These are phyloP conservation scores for Enoplosus armatus DNA, from an alignment of 2,797 vertebrate species.

Conservation along the genomic window DNA sequence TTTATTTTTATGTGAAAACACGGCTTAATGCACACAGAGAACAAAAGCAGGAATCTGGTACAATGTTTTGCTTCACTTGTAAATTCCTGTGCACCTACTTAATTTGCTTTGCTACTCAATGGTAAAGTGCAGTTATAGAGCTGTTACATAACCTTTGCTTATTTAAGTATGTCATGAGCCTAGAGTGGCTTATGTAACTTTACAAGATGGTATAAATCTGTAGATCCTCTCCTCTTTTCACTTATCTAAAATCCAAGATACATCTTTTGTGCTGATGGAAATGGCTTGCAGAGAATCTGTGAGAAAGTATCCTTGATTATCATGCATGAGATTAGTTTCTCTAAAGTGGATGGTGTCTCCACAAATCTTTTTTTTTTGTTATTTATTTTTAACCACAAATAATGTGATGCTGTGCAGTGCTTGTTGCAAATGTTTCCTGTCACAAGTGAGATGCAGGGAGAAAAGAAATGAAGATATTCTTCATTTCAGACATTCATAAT, in stretches of 20 bases:
- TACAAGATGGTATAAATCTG: constrained; percentile 84
- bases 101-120: constrained; percentile 81
- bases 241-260: constrained; percentile 78
- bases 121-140: constrained; percentile 81
- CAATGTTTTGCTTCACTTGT: constrained; percentile 84
- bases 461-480: constrained; percentile 43
- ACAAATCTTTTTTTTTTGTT: constrained; percentile 18
- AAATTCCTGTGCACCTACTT: constrained; percentile 86
- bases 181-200: constrained; percentile 87
- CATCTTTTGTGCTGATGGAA: constrained; percentile 71
- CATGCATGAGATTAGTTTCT: constrained; percentile 67
- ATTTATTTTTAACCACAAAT: constrained; percentile 45
- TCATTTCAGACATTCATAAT: constrained; percentile 64
- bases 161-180: constrained; percentile 86
- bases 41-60: constrained; percentile 87
- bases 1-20: constrained; percentile 84
- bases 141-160: constrained; percentile 86
- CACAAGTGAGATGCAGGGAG: constrained; percentile 36
- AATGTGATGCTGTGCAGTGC: constrained; percentile 46
- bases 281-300: constrained; percentile 64
- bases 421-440: constrained; percentile 54
- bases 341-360: constrained; percentile 53
- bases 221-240: constrained; percentile 70
- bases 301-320: constrained; percentile 67
- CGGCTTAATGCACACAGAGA: constrained; percentile 77